Evolutionary conservation across 2,797 vertebrate genomes (phyloP).

Genomic region (Falco naumanni): DNA sequence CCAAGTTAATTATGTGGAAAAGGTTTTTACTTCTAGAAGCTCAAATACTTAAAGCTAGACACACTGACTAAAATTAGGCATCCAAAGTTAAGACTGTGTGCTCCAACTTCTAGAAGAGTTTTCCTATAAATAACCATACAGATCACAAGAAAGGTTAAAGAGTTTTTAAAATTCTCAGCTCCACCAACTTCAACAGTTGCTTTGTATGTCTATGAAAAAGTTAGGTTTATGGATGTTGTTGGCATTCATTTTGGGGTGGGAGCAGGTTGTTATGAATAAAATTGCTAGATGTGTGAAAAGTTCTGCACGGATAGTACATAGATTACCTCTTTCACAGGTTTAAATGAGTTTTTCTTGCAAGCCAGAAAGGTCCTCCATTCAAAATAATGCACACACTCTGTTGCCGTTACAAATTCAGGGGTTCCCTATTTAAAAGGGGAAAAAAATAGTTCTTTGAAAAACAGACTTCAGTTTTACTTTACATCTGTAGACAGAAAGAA

Average conservation of each 20-base stretch:
- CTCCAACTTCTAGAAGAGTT: background rate
- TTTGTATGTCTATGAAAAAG: background rate
- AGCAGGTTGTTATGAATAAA: background rate
- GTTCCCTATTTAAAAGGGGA: slow-evolving; percentile 82
- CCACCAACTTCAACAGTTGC: background rate
- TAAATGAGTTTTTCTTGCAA: slow-evolving; percentile 90
- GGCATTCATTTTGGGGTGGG: background rate
- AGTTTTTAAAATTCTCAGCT: background rate
- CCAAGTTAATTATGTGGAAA: background rate
- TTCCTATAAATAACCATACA: background rate
- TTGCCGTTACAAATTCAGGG: slow-evolving; percentile 90
- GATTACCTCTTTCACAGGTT: slow-evolving; percentile 90
- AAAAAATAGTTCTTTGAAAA: background rate
- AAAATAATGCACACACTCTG: slow-evolving; percentile 92
- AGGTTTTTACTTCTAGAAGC: background rate
- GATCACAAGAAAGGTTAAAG: background rate
- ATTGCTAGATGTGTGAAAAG: background rate
- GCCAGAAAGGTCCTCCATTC: slow-evolving; percentile 92
- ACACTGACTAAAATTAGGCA: background rate
- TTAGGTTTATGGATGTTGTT: background rate
- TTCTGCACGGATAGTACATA: background rate
- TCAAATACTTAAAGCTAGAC: background rate
- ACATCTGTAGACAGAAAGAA: background rate
- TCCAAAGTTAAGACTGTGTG: background rate
- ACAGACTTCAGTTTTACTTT: background rate